Conservation (phyloP, 2,113 vertebrate species). For the Epinephelus moara region DNA sequence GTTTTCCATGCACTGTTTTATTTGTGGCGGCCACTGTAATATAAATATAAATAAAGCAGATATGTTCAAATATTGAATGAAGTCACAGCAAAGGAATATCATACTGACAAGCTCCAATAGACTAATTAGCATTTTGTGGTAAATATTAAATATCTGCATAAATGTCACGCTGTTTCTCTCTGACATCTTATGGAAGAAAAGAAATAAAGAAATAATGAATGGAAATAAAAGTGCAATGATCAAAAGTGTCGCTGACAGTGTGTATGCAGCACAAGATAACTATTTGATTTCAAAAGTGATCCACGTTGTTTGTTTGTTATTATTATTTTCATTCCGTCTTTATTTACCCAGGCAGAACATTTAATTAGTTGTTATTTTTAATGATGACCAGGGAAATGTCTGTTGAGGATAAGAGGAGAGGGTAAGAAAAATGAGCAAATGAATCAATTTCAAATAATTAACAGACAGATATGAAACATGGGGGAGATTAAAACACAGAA, state of each 20-base stretch:
- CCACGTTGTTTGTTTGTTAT: not conserved
- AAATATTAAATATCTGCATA: not conserved
- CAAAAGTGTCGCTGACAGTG: too few relatives aligned
- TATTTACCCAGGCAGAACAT: not conserved
- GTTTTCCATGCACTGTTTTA: too few relatives aligned
- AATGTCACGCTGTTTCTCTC: not conserved
- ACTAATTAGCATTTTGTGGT: not conserved
- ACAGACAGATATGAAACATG: not conserved
- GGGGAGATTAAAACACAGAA: not conserved
- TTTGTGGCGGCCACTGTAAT: too few relatives aligned
- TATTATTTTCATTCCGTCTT: not conserved
- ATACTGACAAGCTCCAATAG: not conserved
- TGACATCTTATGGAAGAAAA: not conserved
- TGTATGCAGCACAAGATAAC: too few relatives aligned
- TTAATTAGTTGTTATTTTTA: constrained; percentile 16
- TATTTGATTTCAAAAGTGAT: not conserved
- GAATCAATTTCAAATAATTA: constrained; percentile 21
- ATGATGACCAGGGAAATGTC: constrained; percentile 9
- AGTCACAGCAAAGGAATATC: not conserved
- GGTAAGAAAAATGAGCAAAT: constrained; percentile 17
- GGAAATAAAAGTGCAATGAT: not conserved
- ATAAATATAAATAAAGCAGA: too few relatives aligned
- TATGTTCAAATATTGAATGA: not conserved
- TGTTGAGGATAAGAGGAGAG: not conserved
- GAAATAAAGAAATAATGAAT: not conserved